phyloP scores from a whole-genome alignment of 2,888 invertebrate genomes.

The Hyalella azteca region DNA sequence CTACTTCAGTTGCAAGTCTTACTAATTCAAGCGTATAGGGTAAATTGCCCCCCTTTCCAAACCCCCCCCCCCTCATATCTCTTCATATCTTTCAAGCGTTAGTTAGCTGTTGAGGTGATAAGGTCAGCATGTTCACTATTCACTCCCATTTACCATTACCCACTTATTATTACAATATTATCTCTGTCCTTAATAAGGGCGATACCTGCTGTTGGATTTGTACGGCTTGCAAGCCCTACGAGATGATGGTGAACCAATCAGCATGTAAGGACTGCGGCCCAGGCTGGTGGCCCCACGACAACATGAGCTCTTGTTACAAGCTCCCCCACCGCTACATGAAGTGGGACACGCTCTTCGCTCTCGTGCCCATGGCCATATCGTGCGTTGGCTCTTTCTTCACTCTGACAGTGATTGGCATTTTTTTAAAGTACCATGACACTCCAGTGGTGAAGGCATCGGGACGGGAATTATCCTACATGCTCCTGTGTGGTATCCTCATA shows the following conservation, averaged over 20 bases:
- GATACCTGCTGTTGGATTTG: slow-evolving; percentile 81
- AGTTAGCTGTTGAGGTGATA: too few relatives aligned
- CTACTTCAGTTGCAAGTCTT: too few relatives aligned
- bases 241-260: slow-evolving; percentile 72
- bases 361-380: slow-evolving; percentile 71
- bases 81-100: too few relatives aligned
- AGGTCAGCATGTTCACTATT: too few relatives aligned
- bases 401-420: slow-evolving; percentile 69
- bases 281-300: slow-evolving; percentile 70
- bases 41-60: too few relatives aligned
- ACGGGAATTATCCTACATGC: slow-evolving; percentile 71
- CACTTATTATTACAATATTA: too few relatives aligned
- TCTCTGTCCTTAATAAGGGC: too few relatives aligned
- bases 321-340: slow-evolving; percentile 71
- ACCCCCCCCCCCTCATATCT: too few relatives aligned
- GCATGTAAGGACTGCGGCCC: slow-evolving; percentile 72
- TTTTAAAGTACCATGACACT: slow-evolving; percentile 72
- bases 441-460: slow-evolving; percentile 69
- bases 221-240: slow-evolving; percentile 73
- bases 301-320: slow-evolving; percentile 71
- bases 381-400: slow-evolving; percentile 71
- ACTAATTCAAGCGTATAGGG: too few relatives aligned
- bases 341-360: slow-evolving; percentile 72
- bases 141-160: too few relatives aligned
- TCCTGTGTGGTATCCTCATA: slow-evolving; percentile 70